Evolutionary conservation across 1,140 invertebrate species (phyloP).

Genomic region (Cydia splendana): DNA sequence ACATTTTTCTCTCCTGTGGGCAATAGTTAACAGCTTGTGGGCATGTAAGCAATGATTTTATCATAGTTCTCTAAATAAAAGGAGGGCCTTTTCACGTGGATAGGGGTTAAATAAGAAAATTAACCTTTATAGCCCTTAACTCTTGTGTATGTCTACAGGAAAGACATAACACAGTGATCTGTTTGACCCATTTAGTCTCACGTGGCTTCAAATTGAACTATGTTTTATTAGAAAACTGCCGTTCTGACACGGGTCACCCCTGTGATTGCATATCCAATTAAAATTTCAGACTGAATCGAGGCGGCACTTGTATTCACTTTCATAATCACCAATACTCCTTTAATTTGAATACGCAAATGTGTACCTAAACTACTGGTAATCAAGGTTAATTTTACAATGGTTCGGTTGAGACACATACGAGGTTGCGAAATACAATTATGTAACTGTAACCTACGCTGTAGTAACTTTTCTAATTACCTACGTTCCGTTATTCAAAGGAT

Average conservation of each 20-base stretch:
- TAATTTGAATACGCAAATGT: background rate
- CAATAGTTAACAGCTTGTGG: too few relatives aligned
- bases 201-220: background rate
- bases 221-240: slow-evolving; percentile 11
- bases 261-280: slow-evolving; percentile 58
- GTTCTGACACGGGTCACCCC: background rate
- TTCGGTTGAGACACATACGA: background rate
- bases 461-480: slow-evolving; percentile 65
- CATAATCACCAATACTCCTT: background rate
- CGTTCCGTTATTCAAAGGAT: slow-evolving; percentile 3
- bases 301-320: slow-evolving; percentile 49
- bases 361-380: background rate
- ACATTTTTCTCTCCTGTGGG: too few relatives aligned
- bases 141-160: too few relatives aligned
- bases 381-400: background rate
- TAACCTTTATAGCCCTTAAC: too few relatives aligned
- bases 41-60: too few relatives aligned
- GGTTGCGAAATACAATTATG: background rate
- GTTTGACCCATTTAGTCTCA: too few relatives aligned
- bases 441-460: slow-evolving; percentile 39
- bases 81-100: too few relatives aligned
- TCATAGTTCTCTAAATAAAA: too few relatives aligned
- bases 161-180: too few relatives aligned
- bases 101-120: too few relatives aligned
- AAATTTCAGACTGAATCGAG: slow-evolving; percentile 47